phyloP scores from a whole-genome alignment of 1,140 invertebrate species.

The Globodera rostochiensis region DNA sequence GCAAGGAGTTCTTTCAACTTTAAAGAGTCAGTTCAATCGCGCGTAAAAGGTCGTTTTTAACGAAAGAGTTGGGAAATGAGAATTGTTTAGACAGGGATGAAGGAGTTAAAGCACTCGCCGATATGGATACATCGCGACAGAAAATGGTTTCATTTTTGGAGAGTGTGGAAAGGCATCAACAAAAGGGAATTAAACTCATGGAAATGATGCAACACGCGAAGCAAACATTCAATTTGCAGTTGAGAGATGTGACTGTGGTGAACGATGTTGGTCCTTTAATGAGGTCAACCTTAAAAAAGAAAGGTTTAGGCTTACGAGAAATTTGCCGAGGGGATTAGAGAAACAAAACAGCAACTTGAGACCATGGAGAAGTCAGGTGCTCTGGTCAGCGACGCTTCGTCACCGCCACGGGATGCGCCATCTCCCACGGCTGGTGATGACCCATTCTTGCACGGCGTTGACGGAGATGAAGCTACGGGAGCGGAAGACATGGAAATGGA shows the following conservation, averaged over 20 bases:
- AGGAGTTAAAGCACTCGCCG: constrained; percentile 39
- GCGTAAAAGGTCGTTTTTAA: constrained; percentile 36
- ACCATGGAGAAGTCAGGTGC: constrained; percentile 37
- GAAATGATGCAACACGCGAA: constrained; percentile 50
- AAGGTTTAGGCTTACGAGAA: constrained; percentile 49
- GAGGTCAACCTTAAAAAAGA: constrained; percentile 30
- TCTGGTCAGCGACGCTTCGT: constrained; percentile 31
- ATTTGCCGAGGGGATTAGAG: constrained; percentile 45
- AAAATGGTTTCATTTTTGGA: constrained; percentile 39
- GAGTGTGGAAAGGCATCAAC: constrained; percentile 33
- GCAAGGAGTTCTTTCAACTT: constrained; percentile 50
- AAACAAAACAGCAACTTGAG: constrained; percentile 40
- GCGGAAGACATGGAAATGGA: constrained; percentile 59
- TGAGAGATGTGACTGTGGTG: constrained; percentile 55
- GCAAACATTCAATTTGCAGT: constrained; percentile 44
- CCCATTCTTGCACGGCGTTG: constrained; percentile 38
- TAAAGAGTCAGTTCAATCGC: constrained; percentile 31
- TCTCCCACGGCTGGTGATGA: constrained; percentile 49
- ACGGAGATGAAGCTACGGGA: constrained; percentile 24
- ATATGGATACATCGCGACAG: constrained; percentile 44
- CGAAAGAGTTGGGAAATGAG: constrained; percentile 3
- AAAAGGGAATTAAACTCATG: constrained; percentile 33
- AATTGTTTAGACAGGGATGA: constrained; percentile 39
- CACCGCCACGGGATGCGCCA: constrained; percentile 54
- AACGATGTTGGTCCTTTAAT: constrained; percentile 45